Evolutionary conservation across 1,140 invertebrate species (phyloP).

Genomic region (Lanistes nyassanus): DNA sequence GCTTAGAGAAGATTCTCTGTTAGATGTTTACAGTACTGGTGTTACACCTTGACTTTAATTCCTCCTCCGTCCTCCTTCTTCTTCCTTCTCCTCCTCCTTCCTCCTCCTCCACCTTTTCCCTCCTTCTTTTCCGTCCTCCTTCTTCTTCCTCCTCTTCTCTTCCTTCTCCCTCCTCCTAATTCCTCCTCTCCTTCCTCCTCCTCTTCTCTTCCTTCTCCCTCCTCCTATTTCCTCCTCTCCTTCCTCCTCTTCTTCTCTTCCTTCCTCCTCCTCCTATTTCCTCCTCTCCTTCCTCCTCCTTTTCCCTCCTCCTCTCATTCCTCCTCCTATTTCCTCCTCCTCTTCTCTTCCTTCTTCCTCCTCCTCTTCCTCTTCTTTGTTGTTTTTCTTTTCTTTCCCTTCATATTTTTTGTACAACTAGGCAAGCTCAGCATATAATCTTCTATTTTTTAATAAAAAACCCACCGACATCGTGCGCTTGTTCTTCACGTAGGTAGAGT

Average conservation of each 20-base stretch:
- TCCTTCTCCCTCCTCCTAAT: neutral
- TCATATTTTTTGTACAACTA: too few relatives aligned
- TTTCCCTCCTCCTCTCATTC: neutral
- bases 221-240: neutral
- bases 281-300: neutral
- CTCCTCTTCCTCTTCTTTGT: neutral
- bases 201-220: conserved; percentile 10
- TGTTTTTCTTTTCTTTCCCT: neutral
- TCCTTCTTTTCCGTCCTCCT: neutral
- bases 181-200: conserved; percentile 5
- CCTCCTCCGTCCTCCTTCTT: neutral
- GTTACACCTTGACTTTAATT: neutral
- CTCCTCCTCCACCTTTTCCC: neutral
- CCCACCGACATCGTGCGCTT: too few relatives aligned
- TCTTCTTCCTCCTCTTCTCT: neutral
- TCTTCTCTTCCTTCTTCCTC: neutral
- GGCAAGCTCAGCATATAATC: too few relatives aligned
- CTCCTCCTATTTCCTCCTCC: neutral
- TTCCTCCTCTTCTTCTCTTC: conserved; percentile 6
- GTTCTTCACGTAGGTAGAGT: too few relatives aligned
- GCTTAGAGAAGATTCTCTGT: neutral
- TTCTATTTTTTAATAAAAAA: too few relatives aligned
- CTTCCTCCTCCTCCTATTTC: neutral
- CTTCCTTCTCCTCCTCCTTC: neutral
- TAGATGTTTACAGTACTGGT: neutral